Base-by-base conservation (phyloP, 2,888 invertebrate genomes). In the Cheilosia urbana region DNA sequence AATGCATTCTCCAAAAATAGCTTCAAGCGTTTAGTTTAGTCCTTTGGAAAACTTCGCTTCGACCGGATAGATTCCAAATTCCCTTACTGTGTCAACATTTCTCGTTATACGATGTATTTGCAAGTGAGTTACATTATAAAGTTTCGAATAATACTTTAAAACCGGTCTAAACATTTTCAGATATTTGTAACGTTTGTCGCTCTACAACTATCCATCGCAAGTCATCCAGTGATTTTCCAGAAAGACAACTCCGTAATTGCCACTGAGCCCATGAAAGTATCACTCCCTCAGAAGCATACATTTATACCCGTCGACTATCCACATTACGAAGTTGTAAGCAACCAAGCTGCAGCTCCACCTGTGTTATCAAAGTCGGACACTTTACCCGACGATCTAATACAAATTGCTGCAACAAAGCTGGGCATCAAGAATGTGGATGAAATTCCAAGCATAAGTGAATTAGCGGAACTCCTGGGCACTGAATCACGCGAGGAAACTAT, bases 401-500 rank as follows among this genome's bases (percentile, higher is more conserved):
- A 90, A 42, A 89, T 91, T 3, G 91, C 91, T 4, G 88, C 88
- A 21, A 88, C 87, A 13, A 91, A 89, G 68, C 80, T 91, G 40
- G 91, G 90, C 4, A 73, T 91, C 0, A 89, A 87, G 30, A 88
- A 88, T n/a, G 30, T 87, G 2, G 88, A 90, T 27, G 88, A 90
- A 57, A 87, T 91, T 82, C 91, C 91, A 0, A 90, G 88, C 57
- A 72, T 91, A 15, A 89, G 87, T 45, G 89, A 91, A 49, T 77
- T 91, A 6, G 89, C 90, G 4, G 89, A 89, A 63, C 76, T 91
- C 30, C 81, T 91, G 57, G 91, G 91, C 13, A 91, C 91, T 0
- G 73, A 87, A n/a, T 89, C 78, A 42, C 73, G 87, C 5, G 57
- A 79, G 4, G 90, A 91, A 9, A 91, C 91, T 15, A 88, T 91